Base-by-base conservation (phyloP, 2,888 invertebrate species). In the Subacronicta megacephala region DNA sequence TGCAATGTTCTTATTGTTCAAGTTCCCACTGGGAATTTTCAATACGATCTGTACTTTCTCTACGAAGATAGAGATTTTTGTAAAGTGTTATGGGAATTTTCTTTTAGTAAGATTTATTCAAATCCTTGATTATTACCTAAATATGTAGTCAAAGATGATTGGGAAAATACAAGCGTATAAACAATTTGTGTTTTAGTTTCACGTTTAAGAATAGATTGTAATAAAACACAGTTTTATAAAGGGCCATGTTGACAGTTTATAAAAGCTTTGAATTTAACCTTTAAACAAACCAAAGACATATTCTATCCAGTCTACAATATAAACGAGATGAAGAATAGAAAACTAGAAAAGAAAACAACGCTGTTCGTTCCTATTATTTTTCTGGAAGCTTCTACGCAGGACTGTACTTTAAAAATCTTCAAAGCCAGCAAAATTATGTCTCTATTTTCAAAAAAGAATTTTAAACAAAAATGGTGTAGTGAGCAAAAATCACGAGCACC, bases 401-500 rank as follows among this genome's bases (percentile, higher is more conserved):
- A 35, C 18, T 29, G n/a, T 38, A 42, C 36, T 52, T 51, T 45
- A 36, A 42, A 61, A 63, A 18, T 18, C 10, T 10, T 36, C 26
- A 20, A 46, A 41, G 15, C 50, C 10, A 70, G 26, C 23, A 53
- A 70, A 63, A 60, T 60, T 53, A 53, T 59, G 62, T 68, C 52
- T 62, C 54, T 53, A 64, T 69, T 69, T 73, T 56, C 26, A 68
- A 63, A 72, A 55, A 55, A 78, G 56, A 40, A 80, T 73, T 78
- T 79, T 69, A 75, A 78, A 79, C 76, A 71, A 66, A 65, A 72
- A 75, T 62, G 47, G 70, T 70, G 41, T 67, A 54, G 64, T 62
- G 75, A 73, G 74, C 70, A 79, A 82, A 84, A 85, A 77, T 84
- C 75, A 69, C 72, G 56, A 77, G 80, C 81, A 87, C 86, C 89